Percentiles rank a stretch among this genome's conserved stretches.
These are phyloP conservation scores for Cygnus buccinator DNA, from an alignment of 2,113 vertebrate species.

Conservation along the genomic window DNA sequence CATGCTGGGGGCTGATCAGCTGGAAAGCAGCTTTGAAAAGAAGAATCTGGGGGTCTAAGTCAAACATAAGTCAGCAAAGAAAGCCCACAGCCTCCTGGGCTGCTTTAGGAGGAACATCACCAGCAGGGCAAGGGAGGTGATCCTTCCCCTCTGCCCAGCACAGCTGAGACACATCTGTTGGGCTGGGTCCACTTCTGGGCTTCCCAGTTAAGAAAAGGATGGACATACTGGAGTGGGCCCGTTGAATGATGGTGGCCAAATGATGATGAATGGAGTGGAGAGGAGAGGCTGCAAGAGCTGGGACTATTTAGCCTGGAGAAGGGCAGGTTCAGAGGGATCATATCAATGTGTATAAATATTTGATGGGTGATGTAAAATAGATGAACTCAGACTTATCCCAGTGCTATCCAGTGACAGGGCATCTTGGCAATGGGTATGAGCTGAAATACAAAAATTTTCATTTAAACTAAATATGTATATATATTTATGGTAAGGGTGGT, in stretches of 20 bases:
- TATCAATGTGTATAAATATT: not conserved
- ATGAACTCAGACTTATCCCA: not conserved
- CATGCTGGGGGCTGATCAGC: not conserved
- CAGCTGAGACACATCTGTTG: not conserved
- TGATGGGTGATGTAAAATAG: not conserved
- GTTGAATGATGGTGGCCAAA: not conserved
- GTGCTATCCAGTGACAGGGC: not conserved
- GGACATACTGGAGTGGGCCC: not conserved
- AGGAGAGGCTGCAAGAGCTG: not conserved
- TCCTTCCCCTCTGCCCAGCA: not conserved
- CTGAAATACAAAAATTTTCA: not conserved
- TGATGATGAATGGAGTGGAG: not conserved
- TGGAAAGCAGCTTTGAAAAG: not conserved
- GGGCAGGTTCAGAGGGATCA: not conserved
- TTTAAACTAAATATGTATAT: not conserved
- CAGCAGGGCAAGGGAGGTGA: accelerated
- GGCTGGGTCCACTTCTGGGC: not conserved
- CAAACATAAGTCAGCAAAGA: not conserved
- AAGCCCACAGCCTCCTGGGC: not conserved
- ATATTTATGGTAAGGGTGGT: not conserved
- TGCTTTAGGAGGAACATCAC: not conserved
- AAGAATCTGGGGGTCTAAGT: not conserved
- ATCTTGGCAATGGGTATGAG: not conserved
- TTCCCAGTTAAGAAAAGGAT: not conserved
- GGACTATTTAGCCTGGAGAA: not conserved